Percentiles rank a stretch among this genome's conserved stretches.
phyloP scores from a whole-genome alignment of 2,888 invertebrate species.

The Quadroppia sp. region DNA sequence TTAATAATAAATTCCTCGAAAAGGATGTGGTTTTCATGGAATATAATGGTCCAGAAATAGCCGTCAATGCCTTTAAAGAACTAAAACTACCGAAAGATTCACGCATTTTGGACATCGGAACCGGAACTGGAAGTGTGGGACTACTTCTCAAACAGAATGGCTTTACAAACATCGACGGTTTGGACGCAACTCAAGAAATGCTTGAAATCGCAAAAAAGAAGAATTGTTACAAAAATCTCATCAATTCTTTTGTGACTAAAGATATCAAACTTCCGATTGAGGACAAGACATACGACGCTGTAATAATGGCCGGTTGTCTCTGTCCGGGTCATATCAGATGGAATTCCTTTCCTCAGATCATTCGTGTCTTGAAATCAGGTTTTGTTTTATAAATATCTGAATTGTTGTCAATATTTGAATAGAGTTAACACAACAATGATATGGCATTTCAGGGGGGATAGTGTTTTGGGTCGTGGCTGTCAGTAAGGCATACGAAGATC shows the following conservation, averaged over 20 bases:
- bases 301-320: constrained; percentile 36
- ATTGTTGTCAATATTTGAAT: not conserved
- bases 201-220: constrained; percentile 35
- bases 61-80: constrained; percentile 27
- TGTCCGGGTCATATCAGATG: constrained; percentile 26
- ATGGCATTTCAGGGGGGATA: constrained; percentile 16
- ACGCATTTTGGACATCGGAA: constrained; percentile 39
- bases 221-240: constrained; percentile 26
- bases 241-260: not conserved
- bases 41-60: constrained; percentile 31
- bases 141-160: not conserved
- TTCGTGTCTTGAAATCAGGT: not conserved
- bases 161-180: constrained; percentile 38
- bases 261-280: constrained; percentile 34
- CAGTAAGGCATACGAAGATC: constrained; percentile 28
- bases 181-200: constrained; percentile 39
- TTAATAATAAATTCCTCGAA: not conserved
- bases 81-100: constrained; percentile 28
- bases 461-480: constrained; percentile 37
- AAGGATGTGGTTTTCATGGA: constrained; percentile 38
- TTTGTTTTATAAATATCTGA: not conserved
- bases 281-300: constrained; percentile 28
- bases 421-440: not conserved
- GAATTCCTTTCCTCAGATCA: constrained; percentile 16
- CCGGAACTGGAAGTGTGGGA: constrained; percentile 40